Evolutionary conservation across 2,888 invertebrate species (phyloP).

Genomic region (Didymodactylos carnosus): DNA sequence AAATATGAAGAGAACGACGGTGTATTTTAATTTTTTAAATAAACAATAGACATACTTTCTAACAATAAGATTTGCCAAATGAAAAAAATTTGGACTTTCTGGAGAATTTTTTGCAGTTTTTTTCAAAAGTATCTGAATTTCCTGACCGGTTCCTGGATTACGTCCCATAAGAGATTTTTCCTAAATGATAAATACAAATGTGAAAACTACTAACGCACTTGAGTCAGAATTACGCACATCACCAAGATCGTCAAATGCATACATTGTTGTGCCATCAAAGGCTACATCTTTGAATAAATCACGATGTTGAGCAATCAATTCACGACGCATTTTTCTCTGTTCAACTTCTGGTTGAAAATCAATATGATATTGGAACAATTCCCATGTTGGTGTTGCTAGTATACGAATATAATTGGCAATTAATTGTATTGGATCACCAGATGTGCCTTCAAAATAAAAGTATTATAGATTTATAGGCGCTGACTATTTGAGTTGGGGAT

Average conservation of each 20-base stretch:
- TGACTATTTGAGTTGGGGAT: no score
- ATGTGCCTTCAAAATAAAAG: constrained; percentile 19
- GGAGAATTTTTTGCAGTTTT: background rate
- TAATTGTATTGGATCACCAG: constrained; percentile 21
- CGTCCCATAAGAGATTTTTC: no score
- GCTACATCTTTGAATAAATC: constrained; percentile 19
- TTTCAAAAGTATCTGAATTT: background rate
- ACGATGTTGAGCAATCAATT: constrained; percentile 20
- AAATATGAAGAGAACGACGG: no score
- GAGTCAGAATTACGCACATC: background rate
- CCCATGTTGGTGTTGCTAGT: constrained; percentile 20
- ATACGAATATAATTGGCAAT: constrained; percentile 24
- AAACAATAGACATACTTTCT: background rate
- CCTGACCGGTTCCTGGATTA: background rate
- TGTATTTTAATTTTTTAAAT: no score
- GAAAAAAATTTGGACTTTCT: background rate
- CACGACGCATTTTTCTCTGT: constrained; percentile 21
- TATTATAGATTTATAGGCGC: background rate
- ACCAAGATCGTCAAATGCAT: background rate
- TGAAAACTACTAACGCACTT: no score
- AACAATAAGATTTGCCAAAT: background rate
- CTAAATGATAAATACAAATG: no score
- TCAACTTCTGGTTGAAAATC: constrained; percentile 26
- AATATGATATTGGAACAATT: constrained; percentile 29
- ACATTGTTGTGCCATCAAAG: constrained; percentile 8